These are phyloP conservation scores for Catagonus wagneri DNA, from an alignment of 2,113 vertebrate species.

Conservation along the genomic window DNA sequence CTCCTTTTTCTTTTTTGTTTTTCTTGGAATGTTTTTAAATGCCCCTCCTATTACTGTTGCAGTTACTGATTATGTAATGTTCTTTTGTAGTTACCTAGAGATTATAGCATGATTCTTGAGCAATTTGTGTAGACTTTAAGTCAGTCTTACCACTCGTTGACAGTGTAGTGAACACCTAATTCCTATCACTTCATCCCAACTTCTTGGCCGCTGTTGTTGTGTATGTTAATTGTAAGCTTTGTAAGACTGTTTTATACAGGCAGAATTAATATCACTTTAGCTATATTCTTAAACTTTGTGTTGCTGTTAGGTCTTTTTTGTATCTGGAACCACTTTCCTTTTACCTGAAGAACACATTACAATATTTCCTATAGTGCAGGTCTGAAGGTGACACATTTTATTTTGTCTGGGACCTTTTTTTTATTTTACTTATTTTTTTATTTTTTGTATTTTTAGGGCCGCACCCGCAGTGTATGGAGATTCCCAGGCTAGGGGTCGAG, in stretches of 20 bases:
- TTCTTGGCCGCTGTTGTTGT: background rate
- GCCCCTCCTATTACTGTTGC: background rate
- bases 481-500: too few relatives aligned
- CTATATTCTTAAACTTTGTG: background rate
- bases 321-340: background rate
- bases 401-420: background rate
- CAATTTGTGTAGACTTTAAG: background rate
- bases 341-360: background rate
- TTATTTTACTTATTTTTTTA: too few relatives aligned
- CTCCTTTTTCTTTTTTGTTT: background rate
- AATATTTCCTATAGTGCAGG: background rate
- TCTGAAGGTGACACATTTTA: background rate
- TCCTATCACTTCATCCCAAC: background rate
- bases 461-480: too few relatives aligned
- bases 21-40: background rate
- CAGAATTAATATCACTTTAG: background rate
- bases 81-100: background rate
- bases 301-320: background rate
- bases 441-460: too few relatives aligned
- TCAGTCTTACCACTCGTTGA: background rate
- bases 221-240: conserved; percentile 11
- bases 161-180: background rate
- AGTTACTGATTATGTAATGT: conserved; percentile 15
- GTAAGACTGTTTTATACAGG: background rate
- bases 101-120: background rate